Evolutionary conservation across 2,888 invertebrate genomes (phyloP).

Genomic region (Acronicta psi): DNA sequence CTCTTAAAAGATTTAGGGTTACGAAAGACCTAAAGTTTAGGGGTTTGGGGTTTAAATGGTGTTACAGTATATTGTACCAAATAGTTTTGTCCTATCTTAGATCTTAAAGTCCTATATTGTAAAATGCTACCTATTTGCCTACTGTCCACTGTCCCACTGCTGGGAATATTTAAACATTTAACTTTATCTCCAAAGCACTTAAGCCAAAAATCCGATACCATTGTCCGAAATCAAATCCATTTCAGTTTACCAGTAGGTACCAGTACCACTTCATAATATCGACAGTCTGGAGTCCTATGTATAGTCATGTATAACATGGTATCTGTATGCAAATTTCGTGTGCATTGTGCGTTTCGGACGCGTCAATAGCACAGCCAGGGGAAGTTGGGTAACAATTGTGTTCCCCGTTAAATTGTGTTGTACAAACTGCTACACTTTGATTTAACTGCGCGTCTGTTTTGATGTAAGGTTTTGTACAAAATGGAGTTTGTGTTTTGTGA

Average conservation of each 20-base stretch:
- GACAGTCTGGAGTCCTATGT: slow-evolving; percentile 33
- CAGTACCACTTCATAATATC: slow-evolving; percentile 36
- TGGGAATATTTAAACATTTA: too few species aligned
- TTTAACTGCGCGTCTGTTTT: slow-evolving; percentile 44
- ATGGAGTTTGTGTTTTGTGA: background rate
- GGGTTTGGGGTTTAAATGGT: too few species aligned
- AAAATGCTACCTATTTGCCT: too few species aligned
- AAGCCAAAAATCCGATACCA: background rate
- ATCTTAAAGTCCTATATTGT: too few species aligned
- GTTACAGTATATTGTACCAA: too few species aligned
- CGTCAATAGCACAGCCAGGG: slow-evolving; percentile 62
- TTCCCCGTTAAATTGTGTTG: slow-evolving; percentile 74
- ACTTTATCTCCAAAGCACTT: background rate
- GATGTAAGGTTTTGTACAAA: slow-evolving; percentile 24
- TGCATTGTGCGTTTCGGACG: slow-evolving; percentile 71
- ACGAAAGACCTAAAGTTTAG: too few species aligned
- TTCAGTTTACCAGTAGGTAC: slow-evolving; percentile 18
- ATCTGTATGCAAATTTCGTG: slow-evolving; percentile 77
- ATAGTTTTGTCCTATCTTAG: too few species aligned
- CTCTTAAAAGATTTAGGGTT: too few species aligned
- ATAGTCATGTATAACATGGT: slow-evolving; percentile 44
- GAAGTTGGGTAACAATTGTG: slow-evolving; percentile 71
- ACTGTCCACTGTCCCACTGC: too few species aligned
- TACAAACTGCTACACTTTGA: slow-evolving; percentile 52
- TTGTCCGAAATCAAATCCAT: slow-evolving; percentile 43